phyloP scores from a whole-genome alignment of 2,888 invertebrate genomes.

The Hipparchia sbordonii region DNA sequence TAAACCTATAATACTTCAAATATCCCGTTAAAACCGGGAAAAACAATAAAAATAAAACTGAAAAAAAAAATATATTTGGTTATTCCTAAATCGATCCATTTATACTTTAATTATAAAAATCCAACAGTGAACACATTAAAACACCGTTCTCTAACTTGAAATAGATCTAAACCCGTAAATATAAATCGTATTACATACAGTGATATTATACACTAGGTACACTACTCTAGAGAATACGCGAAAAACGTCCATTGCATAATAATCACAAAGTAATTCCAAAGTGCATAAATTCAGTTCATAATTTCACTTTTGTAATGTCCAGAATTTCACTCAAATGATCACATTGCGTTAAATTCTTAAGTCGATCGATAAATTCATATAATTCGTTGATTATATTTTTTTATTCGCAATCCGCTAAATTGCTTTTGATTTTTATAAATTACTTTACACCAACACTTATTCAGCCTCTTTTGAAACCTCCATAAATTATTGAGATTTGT shows the following conservation, averaged over 20 bases:
- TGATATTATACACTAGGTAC: slow-evolving; percentile 48
- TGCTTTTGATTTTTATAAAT: neutral
- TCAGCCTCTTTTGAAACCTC: slow-evolving; percentile 32
- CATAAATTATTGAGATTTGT: slow-evolving; percentile 6
- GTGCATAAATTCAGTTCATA: slow-evolving; percentile 46
- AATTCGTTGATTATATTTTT: slow-evolving; percentile 23
- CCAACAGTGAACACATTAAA: slow-evolving; percentile 76
- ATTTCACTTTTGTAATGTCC: slow-evolving; percentile 36
- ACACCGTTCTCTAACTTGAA: slow-evolving; percentile 69
- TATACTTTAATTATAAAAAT: slow-evolving; percentile 58
- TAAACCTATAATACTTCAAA: slow-evolving; percentile 77
- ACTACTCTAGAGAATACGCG: slow-evolving; percentile 46
- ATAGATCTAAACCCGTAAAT: slow-evolving; percentile 80
- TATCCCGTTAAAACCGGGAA: slow-evolving; percentile 76
- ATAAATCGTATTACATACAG: slow-evolving; percentile 65
- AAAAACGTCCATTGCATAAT: slow-evolving; percentile 45
- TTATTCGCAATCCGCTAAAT: slow-evolving; percentile 8
- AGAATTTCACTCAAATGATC: slow-evolving; percentile 24
- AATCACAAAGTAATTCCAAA: slow-evolving; percentile 44
- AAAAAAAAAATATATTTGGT: slow-evolving; percentile 68
- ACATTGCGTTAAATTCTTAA: slow-evolving; percentile 21
- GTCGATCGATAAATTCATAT: slow-evolving; percentile 17
- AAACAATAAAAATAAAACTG: slow-evolving; percentile 40
- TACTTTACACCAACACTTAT: slow-evolving; percentile 14
- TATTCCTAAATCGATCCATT: slow-evolving; percentile 61